Percentiles rank a stretch among this genome's conserved stretches.
Evolutionary conservation across 2,113 vertebrate species (phyloP).

Genomic region (Rhabdomys dilectus): DNA sequence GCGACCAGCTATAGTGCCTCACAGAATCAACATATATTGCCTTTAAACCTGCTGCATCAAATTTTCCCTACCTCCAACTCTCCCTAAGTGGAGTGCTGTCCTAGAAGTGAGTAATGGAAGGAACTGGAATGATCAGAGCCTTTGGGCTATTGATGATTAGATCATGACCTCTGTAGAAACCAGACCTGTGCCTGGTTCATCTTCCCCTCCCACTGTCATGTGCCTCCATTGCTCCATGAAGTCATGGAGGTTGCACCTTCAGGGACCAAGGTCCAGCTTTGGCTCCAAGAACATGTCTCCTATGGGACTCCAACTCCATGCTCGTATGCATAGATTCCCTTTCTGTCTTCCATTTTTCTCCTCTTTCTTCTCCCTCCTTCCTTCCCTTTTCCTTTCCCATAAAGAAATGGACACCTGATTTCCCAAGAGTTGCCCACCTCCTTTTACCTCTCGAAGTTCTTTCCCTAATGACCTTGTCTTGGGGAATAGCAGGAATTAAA

Average conservation of each 20-base stretch:
- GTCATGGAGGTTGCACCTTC: fast-evolving
- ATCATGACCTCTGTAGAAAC: not conserved
- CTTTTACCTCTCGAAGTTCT: not conserved
- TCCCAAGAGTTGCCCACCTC: not conserved
- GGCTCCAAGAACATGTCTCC: not conserved
- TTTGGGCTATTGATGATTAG: not conserved
- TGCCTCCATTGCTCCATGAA: not conserved
- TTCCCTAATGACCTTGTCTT: not conserved
- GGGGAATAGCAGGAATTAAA: not conserved
- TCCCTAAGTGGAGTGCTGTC: not conserved
- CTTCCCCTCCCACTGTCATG: not conserved
- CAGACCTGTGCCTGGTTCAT: not conserved
- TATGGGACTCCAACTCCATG: not conserved
- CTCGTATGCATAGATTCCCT: fast-evolving
- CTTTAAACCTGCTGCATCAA: not conserved
- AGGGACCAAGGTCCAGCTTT: not conserved
- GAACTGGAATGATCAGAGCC: not conserved
- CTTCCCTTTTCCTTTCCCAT: too few species aligned
- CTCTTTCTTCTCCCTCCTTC: not conserved
- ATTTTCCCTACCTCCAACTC: not conserved
- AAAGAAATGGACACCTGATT: not conserved
- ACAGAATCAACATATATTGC: too few species aligned
- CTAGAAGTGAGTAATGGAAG: not conserved
- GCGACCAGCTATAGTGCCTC: not conserved
- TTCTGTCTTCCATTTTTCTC: not conserved